phyloP scores from a whole-genome alignment of 2,113 vertebrate species.

The Dasypus novemcinctus region DNA sequence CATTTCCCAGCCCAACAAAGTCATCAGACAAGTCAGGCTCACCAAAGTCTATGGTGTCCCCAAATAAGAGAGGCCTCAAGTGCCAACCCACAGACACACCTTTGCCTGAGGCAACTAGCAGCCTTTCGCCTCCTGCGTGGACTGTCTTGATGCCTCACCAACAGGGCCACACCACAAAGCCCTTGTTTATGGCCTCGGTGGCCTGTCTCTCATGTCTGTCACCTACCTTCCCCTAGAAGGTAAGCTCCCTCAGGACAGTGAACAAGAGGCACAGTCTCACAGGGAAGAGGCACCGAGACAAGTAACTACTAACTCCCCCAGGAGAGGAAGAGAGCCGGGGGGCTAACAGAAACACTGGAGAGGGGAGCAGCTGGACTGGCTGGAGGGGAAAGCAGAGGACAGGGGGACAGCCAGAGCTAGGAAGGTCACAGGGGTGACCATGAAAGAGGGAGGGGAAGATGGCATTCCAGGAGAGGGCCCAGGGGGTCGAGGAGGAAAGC shows the following conservation, averaged over 20 bases:
- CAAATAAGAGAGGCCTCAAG: neutral
- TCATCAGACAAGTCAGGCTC: neutral
- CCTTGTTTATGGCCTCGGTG: fast-evolving
- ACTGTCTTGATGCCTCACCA: neutral
- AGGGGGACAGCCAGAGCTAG: neutral
- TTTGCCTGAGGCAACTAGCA: neutral
- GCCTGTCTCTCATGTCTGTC: neutral
- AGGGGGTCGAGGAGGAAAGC: neutral
- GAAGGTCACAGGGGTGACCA: neutral
- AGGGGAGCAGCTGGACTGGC: no score
- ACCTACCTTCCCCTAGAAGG: neutral
- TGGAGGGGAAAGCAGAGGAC: no score
- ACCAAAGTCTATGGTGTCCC: neutral
- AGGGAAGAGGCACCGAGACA: neutral
- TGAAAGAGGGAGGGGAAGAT: neutral
- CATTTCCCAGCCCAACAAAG: neutral
- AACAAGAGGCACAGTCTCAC: neutral
- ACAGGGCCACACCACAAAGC: neutral
- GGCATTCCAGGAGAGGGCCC: neutral
- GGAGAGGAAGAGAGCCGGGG: neutral
- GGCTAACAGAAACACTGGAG: neutral
- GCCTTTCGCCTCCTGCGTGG: neutral
- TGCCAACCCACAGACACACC: no score
- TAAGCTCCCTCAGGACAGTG: neutral
- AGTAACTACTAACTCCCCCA: neutral